Base-by-base conservation (phyloP, 2,113 vertebrate species). In the Trichechus manatus region DNA sequence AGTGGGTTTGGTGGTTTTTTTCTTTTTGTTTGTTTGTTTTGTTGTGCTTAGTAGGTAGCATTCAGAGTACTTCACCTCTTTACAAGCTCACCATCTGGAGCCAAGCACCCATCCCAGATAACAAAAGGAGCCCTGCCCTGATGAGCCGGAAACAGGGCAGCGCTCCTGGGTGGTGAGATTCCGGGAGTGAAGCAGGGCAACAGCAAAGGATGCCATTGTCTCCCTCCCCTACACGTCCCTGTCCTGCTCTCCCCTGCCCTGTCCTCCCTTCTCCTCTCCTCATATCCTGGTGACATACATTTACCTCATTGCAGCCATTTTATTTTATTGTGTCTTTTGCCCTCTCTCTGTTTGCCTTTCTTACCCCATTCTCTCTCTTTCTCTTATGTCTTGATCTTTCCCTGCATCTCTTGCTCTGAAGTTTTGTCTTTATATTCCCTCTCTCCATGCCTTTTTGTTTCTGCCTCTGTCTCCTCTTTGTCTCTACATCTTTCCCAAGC, bases 11-110 rank as follows among this genome's bases (percentile, higher is more conserved):
- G 53, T 39, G 75, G 13, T 50, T 47, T 47, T 39, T 39, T 39
- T 39, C 3, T 39, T 47, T 47, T 47, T 47, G 47, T 3, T 47
- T 47, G 47, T 47, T 47, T 56, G 53, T 56, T 56, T 17, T 53
- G 50, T 53, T 53, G 50, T 8, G 8, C 13, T 53, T 33, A 9
- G 27, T 33, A 68, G 13, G 6, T 1, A 6, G 47, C 64, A 53
- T 17, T 31, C 4, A 23, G 70, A 44, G 59, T 6, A 39, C 78
- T 78, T 63, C 90, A 63, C 89, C 42, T 44, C 74, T 50, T 61
- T 19, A 2, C 39, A 91, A 72, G 78, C 85, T 95, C 3, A 25
- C 78, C 93, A 83, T 93, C 94, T 91, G 93, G 84, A 23, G 5
- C 68, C n/a, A 27, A 36, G 87, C 50, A 20, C 27, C 56, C 74